Evolutionary conservation across 2,113 vertebrate genomes (phyloP).

Genomic region (Peromyscus maniculatus): DNA sequence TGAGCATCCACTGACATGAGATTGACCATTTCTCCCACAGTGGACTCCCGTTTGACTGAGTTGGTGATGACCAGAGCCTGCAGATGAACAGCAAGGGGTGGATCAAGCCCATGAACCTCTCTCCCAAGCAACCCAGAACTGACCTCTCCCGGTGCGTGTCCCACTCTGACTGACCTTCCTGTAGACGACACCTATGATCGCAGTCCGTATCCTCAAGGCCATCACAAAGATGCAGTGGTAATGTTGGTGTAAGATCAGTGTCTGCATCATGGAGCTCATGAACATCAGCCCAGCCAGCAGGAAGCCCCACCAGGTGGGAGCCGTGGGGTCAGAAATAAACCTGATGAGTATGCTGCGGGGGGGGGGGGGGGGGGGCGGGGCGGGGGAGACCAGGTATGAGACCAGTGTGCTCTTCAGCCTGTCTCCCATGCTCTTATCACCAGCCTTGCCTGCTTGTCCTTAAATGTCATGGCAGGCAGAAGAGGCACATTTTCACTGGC

Average conservation of each 20-base stretch:
- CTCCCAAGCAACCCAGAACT: background rate
- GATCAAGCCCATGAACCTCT: rapidly evolving
- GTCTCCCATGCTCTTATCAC: rapidly evolving
- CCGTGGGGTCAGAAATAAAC: conserved; percentile 90
- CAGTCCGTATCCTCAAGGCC: conserved; percentile 94
- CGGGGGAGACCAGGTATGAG: conserved; percentile 46
- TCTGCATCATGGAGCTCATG: conserved; percentile 91
- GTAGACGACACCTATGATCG: conserved; percentile 94
- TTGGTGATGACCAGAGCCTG: conserved; percentile 96
- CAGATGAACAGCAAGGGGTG: conserved; percentile 7
- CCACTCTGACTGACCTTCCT: conserved; percentile 91
- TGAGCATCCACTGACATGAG: conserved; percentile 99
- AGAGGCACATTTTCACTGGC: background rate
- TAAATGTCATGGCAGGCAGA: background rate
- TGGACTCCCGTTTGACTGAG: conserved; percentile 93
- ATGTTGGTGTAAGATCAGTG: conserved; percentile 93
- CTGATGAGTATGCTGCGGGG: conserved; percentile 91
- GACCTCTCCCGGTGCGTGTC: rapidly evolving
- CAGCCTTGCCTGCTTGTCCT: background rate
- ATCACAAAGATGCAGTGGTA: conserved; percentile 94
- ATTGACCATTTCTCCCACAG: conserved; percentile 97
- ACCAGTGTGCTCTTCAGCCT: background rate
- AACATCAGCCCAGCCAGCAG: conserved; percentile 96
- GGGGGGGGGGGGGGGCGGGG: background rate
- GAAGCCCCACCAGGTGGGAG: conserved; percentile 96